Evolutionary conservation across 2,113 vertebrate genomes (phyloP).

Genomic region (Siniperca chuatsi): DNA sequence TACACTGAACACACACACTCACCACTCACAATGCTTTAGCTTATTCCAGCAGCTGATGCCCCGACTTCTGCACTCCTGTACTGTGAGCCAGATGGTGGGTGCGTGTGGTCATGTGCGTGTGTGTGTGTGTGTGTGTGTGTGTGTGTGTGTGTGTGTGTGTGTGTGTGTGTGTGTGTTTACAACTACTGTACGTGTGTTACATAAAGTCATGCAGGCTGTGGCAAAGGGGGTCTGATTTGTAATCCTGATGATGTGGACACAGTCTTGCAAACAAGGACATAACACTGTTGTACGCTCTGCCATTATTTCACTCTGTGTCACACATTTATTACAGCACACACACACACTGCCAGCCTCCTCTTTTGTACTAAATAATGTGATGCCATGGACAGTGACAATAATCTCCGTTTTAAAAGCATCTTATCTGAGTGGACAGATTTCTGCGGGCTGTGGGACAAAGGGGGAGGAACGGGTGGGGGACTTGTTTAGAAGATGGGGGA

Average conservation of each 20-base stretch:
- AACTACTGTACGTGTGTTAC: slow-evolving; percentile 57
- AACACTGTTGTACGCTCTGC: slow-evolving; percentile 8
- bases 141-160: not conserved
- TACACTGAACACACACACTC: slow-evolving; percentile 36
- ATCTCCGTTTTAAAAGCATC: slow-evolving; percentile 82
- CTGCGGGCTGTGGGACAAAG: slow-evolving; percentile 75
- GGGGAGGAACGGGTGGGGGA: slow-evolving; percentile 37
- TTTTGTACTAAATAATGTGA: slow-evolving; percentile 74
- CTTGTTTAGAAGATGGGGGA: slow-evolving; percentile 60
- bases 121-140: slow-evolving; percentile 5
- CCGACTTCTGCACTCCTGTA: slow-evolving; percentile 42
- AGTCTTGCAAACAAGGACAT: slow-evolving; percentile 50
- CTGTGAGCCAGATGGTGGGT: slow-evolving; percentile 72
- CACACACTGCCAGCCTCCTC: slow-evolving; percentile 26
- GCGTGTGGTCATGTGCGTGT: slow-evolving; percentile 13
- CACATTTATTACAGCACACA: slow-evolving; percentile 22
- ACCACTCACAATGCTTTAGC: slow-evolving; percentile 52
- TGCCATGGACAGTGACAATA: slow-evolving; percentile 75
- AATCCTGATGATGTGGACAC: slow-evolving; percentile 64
- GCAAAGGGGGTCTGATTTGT: slow-evolving; percentile 43
- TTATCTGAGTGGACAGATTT: slow-evolving; percentile 80
- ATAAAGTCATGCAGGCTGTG: slow-evolving; percentile 56
- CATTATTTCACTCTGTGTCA: slow-evolving; percentile 30
- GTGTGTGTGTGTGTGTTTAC: slow-evolving; percentile 9
- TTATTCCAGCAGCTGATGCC: slow-evolving; percentile 71